phyloP scores from a whole-genome alignment of 2,113 vertebrate genomes.

The Halcyon senegalensis region DNA sequence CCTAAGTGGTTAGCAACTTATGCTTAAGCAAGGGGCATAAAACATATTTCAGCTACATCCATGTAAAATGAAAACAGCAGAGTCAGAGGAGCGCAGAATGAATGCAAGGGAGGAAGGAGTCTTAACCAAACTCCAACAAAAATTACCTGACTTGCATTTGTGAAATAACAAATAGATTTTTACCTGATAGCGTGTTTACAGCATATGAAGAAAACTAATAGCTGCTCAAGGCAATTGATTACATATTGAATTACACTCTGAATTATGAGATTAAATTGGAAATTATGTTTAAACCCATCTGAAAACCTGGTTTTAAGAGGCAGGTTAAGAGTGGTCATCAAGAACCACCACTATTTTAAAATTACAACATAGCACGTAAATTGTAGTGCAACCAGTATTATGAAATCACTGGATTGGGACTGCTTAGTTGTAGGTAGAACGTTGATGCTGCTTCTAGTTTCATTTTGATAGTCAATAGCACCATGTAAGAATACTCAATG shows the following conservation, averaged over 20 bases:
- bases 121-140: background rate
- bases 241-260: background rate
- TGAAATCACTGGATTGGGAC: background rate
- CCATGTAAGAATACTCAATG: background rate
- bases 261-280: background rate
- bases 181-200: background rate
- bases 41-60: background rate
- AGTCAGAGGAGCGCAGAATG: background rate
- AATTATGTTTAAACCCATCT: background rate
- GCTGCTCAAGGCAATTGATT: background rate
- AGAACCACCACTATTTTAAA: background rate
- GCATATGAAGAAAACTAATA: background rate
- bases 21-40: background rate
- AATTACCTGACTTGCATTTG: background rate
- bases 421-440: background rate
- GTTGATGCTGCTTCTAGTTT: conserved; percentile 23
- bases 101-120: background rate
- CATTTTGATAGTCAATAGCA: background rate
- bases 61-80: background rate
- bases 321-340: background rate
- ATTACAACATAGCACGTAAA: background rate
- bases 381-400: background rate
- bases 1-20: background rate
- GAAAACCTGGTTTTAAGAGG: background rate
- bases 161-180: background rate